phyloP scores from a whole-genome alignment of 53 echinoderm and acorn worm species.

The Holothuria scabra region DNA sequence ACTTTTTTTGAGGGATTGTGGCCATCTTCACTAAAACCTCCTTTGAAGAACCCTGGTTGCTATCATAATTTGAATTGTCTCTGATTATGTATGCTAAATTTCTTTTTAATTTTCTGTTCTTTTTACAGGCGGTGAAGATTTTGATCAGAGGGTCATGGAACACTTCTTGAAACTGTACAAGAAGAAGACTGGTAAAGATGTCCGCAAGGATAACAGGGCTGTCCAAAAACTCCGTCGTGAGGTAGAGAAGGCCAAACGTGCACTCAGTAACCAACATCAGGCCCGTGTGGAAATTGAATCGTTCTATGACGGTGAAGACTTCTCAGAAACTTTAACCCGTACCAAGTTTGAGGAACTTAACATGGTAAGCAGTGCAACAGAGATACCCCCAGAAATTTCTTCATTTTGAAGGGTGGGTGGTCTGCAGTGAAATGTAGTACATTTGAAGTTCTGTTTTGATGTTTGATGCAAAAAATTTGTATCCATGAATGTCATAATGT shows the following conservation, averaged over 20 bases:
- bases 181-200: constrained; percentile 99
- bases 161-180: constrained; percentile 99
- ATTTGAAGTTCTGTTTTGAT: too few species aligned
- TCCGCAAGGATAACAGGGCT: constrained; percentile 97
- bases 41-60: too few species aligned
- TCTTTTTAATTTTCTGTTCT: background rate
- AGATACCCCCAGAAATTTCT: too few species aligned
- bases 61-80: background rate
- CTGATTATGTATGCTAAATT: background rate
- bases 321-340: constrained; percentile 92
- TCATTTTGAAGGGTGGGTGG: too few species aligned
- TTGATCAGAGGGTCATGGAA: constrained; percentile 98
- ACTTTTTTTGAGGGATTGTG: too few species aligned
- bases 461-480: too few species aligned
- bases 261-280: constrained; percentile 95
- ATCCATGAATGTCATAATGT: too few species aligned
- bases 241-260: constrained; percentile 98
- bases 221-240: constrained; percentile 99
- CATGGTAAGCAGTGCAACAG: constrained; percentile 65
- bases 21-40: too few species aligned
- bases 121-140: constrained; percentile 93
- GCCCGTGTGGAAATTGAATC: constrained; percentile 97
- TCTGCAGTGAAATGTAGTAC: too few species aligned
- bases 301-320: constrained; percentile 97
- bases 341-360: constrained; percentile 97